phyloP scores from a whole-genome alignment of 2,888 invertebrate genomes.

The Nomada ferruginata region DNA sequence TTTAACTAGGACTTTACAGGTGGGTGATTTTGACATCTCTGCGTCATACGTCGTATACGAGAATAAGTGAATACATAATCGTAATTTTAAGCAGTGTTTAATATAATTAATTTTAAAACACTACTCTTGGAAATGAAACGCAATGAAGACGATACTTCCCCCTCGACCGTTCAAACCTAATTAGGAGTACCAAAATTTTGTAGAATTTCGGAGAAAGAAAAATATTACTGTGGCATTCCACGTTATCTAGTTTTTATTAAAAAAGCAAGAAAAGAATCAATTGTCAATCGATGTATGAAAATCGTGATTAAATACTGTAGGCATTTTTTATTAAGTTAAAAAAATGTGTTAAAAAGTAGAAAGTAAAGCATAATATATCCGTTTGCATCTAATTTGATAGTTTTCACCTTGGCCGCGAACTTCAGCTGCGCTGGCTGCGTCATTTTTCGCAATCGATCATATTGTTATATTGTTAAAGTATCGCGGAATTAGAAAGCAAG shows the following conservation, averaged over 20 bases:
- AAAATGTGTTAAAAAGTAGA: too few species aligned
- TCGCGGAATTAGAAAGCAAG: background rate
- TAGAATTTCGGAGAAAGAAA: too few species aligned
- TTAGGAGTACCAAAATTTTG: too few species aligned
- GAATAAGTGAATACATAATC: background rate
- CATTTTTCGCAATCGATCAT: constrained; percentile 75
- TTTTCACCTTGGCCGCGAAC: constrained; percentile 51
- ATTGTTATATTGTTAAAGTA: constrained; percentile 62
- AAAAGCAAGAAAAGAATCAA: too few species aligned
- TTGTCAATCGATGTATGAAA: too few species aligned
- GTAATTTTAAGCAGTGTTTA: background rate
- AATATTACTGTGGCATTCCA: too few species aligned
- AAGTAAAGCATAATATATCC: background rate
- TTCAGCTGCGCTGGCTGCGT: constrained; percentile 42
- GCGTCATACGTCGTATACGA: background rate
- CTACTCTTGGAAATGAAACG: background rate
- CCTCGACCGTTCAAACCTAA: too few species aligned
- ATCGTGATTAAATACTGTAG: too few species aligned
- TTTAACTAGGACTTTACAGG: constrained; percentile 47
- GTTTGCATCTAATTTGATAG: constrained; percentile 11
- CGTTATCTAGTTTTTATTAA: too few species aligned
- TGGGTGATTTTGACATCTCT: constrained; percentile 47
- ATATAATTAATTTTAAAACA: background rate
- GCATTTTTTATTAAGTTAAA: too few species aligned
- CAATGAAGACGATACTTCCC: too few species aligned